Evolutionary conservation across 2,113 vertebrate species (phyloP).

Genomic region (Serilophus lunatus): DNA sequence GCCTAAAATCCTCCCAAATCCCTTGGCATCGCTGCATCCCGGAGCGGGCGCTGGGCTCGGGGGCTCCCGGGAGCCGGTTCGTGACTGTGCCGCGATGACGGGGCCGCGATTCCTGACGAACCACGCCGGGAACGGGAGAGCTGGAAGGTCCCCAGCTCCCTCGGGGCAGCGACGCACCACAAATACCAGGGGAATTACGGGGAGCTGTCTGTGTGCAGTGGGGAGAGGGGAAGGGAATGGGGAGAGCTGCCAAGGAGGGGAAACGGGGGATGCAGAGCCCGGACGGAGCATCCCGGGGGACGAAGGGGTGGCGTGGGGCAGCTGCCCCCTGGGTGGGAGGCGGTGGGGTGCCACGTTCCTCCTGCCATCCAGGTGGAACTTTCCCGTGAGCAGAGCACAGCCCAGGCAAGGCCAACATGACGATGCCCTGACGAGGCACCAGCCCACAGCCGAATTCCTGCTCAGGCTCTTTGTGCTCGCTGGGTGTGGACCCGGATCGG

Average conservation of each 20-base stretch:
- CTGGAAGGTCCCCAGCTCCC: neutral
- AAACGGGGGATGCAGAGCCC: rapidly evolving
- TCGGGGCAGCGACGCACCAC: neutral
- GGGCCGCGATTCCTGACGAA: neutral
- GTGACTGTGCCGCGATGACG: neutral
- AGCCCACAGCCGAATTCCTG: slow-evolving; percentile 28
- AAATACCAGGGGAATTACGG: neutral
- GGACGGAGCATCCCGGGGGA: neutral
- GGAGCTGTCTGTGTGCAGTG: neutral
- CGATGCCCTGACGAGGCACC: slow-evolving; percentile 12
- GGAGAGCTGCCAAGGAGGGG: neutral
- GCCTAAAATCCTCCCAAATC: slow-evolving; percentile 39
- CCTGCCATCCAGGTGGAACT: neutral
- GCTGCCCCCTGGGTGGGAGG: neutral
- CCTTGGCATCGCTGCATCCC: neutral
- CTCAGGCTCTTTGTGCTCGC: neutral
- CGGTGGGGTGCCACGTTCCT: neutral
- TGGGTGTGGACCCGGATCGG: neutral
- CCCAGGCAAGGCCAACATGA: neutral
- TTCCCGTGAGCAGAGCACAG: neutral
- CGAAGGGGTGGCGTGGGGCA: neutral
- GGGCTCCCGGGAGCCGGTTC: neutral
- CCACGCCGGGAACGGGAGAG: neutral
- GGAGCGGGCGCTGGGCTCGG: neutral
- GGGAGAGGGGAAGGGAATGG: neutral